Conservation (phyloP, 2,888 invertebrate species). For the Mayetiola destructor region DNA sequence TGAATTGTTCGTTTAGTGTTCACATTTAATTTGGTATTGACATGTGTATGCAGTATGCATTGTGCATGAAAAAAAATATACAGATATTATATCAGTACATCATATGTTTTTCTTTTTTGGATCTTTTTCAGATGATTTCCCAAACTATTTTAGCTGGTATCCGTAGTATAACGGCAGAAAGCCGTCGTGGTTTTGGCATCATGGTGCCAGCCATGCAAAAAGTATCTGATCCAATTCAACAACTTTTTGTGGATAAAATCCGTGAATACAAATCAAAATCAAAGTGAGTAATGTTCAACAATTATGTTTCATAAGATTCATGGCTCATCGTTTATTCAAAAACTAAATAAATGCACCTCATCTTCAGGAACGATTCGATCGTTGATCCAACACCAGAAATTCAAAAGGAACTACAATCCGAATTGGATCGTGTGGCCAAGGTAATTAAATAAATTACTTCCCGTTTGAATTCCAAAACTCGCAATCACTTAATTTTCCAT, state of each 20-base stretch:
- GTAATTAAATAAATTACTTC: neutral
- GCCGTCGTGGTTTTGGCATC: slow-evolving; percentile 57
- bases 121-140: slow-evolving; percentile 40
- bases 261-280: slow-evolving; percentile 78
- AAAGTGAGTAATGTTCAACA: slow-evolving; percentile 36
- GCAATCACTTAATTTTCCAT: neutral
- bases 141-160: slow-evolving; percentile 39
- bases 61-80: neutral
- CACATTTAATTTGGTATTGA: too few species aligned
- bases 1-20: too few species aligned
- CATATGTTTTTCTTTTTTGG: neutral
- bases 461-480: too few species aligned
- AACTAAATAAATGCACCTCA: neutral
- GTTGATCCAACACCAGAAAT: slow-evolving; percentile 68
- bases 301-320: neutral
- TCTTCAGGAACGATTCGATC: slow-evolving; percentile 59
- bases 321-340: neutral
- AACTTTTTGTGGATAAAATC: slow-evolving; percentile 84
- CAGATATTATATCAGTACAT: neutral
- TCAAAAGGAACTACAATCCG: slow-evolving; percentile 56
- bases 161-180: slow-evolving; percentile 38
- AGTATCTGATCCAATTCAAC: slow-evolving; percentile 79
- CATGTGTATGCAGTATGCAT: too few species aligned
- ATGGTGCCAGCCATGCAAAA: slow-evolving; percentile 52
- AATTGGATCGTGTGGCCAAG: slow-evolving; percentile 63